phyloP scores from a whole-genome alignment of 1,140 invertebrate species.

The Bombus superbus region DNA sequence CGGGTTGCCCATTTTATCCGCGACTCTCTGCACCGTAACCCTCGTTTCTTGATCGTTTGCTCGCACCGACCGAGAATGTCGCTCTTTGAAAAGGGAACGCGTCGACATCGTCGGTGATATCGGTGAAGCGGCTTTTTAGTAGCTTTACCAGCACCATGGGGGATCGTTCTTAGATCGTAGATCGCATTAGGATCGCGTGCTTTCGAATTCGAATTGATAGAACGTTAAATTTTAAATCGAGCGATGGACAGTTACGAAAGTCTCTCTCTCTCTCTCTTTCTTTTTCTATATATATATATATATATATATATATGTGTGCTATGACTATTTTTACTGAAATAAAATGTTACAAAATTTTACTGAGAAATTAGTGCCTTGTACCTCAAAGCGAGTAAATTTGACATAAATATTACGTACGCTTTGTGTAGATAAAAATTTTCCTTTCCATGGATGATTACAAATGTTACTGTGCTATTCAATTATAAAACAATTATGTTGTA shows the following conservation, averaged over 20 bases:
- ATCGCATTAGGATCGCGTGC: neutral
- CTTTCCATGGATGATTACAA: too few species aligned
- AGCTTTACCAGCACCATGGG: neutral
- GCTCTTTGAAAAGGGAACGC: slow-evolving; percentile 1
- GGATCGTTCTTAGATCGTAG: neutral
- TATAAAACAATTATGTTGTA: too few species aligned
- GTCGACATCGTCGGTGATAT: neutral
- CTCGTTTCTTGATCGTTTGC: neutral
- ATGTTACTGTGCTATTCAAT: too few species aligned
- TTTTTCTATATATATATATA: too few species aligned
- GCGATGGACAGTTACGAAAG: neutral
- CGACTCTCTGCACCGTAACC: slow-evolving; percentile 16
- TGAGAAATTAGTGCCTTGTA: too few species aligned
- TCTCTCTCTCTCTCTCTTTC: neutral
- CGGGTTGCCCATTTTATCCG: neutral
- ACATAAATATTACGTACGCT: too few species aligned
- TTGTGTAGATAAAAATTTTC: too few species aligned
- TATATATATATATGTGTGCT: too few species aligned
- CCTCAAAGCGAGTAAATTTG: too few species aligned
- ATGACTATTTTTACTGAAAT: neutral
- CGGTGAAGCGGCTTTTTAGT: neutral
- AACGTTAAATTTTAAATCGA: neutral
- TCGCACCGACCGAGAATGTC: neutral
- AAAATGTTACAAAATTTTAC: too few species aligned
- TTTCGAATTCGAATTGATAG: neutral